Evolutionary conservation across 2,797 vertebrate genomes (phyloP), one percentile per base, ranked within the genome.

Genomic region (Bovichtus diacanthus): DNA sequence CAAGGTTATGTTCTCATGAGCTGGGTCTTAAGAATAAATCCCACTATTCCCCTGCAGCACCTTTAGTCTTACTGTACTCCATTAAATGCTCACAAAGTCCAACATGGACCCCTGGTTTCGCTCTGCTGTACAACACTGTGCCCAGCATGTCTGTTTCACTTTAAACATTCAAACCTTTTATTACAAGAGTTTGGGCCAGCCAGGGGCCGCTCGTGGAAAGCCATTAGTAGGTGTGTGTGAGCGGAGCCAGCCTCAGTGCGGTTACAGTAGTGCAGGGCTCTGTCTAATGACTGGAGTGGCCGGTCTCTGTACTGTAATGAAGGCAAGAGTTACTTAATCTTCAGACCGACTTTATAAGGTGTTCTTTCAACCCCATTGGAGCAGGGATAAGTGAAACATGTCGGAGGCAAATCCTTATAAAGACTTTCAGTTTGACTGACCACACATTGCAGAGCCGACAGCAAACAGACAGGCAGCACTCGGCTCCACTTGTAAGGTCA

Each of bases 171-270:
- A 74, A 84, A 62, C 64, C 72, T 85, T 80, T 76, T 78, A 84
- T 91, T 88, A 87, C 60, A 79, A 29, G 51, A 56, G 39, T 66
- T 21, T 5, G 50, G 63, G 71, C 50, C 75, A 60, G 74, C 74
- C 62, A 44, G 84, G 60, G 79, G 67, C 81, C 46, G 76, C 74
- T 88, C 91, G 91, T 90, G 87, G 73, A 93, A 91, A 89, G 87
- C 85, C 85, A 94, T 95, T 94, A 94, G 71, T 83, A 93, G 91
- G 93, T 94, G 94, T 86, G 82, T 82, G 70, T 92, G 94, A 95
- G 91, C 61, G 0, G 65, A 82, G 76, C 83, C 89, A 93, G 91
- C 85, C 75, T 66, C n/a, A 5, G 60, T 55, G 81, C 0, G 36
- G 82, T 89, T 88, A 85, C 81, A 82, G 87, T 90, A 90, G 74